phyloP scores from a whole-genome alignment of 2,888 invertebrate species.

The Eupithecia dodoneata region DNA sequence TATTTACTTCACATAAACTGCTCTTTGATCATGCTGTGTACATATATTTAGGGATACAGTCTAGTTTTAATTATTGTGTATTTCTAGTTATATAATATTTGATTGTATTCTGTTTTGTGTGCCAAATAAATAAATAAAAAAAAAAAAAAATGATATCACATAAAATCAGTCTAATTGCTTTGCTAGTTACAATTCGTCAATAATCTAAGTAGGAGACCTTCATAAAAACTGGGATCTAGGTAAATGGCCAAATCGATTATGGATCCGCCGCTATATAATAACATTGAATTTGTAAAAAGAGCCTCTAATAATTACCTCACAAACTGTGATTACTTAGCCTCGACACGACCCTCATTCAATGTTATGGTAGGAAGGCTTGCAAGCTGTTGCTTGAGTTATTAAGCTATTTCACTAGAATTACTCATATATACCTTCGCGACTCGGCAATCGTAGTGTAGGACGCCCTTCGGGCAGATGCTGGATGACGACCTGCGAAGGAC shows the following conservation, averaged over 20 bases:
- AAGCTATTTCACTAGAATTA: neutral
- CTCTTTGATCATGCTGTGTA: no score
- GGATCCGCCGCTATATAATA: conserved; percentile 1
- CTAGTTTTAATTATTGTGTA: no score
- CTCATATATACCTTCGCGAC: neutral
- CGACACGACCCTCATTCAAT: conserved; percentile 49
- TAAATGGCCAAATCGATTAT: conserved; percentile 22
- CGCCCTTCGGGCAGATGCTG: no score
- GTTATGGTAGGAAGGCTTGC: conserved; percentile 20
- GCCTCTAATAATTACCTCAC: conserved; percentile 24
- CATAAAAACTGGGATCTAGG: conserved; percentile 14
- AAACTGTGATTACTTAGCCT: conserved; percentile 43
- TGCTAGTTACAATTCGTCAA: neutral
- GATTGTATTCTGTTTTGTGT: no score
- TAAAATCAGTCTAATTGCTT: conserved; percentile 8
- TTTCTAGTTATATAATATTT: no score
- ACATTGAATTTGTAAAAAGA: conserved; percentile 2
- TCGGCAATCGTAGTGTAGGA: no score
- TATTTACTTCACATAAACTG: no score
- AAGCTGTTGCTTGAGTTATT: neutral
- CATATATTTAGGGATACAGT: no score
- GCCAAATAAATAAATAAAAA: no score
- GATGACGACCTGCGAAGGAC: no score
- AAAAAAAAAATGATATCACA: neutral
- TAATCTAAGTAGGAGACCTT: conserved; percentile 6